A percentile compares a stretch with the other conserved stretches of the same genome.
phyloP scores from a whole-genome alignment of 2,888 invertebrate genomes.

The Trissonchulus latispiculum region DNA sequence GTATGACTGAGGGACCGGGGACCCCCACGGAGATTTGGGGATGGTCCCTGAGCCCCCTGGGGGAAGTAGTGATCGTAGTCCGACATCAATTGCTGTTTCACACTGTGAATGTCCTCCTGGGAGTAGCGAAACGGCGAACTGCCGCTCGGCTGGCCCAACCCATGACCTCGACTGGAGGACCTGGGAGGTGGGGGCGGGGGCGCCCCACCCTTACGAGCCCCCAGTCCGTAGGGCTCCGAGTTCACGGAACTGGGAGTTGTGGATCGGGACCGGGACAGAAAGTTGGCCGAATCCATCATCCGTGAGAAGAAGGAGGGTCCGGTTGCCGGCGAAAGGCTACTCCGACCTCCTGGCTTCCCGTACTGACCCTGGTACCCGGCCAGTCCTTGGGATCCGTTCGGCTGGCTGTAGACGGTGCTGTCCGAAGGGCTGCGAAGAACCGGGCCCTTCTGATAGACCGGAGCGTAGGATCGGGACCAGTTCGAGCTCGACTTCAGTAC shows the following conservation, averaged over 20 bases:
- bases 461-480: not conserved
- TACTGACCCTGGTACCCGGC: not conserved
- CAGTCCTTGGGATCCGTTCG: not conserved
- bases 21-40: too few relatives aligned
- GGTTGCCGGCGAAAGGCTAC: not conserved
- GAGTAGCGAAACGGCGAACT: not conserved
- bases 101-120: not conserved
- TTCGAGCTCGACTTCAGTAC: too few relatives aligned
- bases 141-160: not conserved
- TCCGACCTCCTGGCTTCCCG: too few relatives aligned
- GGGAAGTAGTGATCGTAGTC: not conserved
- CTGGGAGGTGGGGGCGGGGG: slow-evolving; percentile 12
- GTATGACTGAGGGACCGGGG: not conserved
- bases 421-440: not conserved
- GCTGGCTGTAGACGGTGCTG: not conserved
- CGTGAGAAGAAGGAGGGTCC: not conserved
- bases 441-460: not conserved
- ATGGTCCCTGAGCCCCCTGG: too few relatives aligned
- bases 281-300: not conserved
- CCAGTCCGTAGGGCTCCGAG: slow-evolving; percentile 15
- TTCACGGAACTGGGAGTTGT: slow-evolving; percentile 19
- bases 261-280: slow-evolving; percentile 2
- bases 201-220: slow-evolving; percentile 5
- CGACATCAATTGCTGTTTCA: slow-evolving; percentile 5
- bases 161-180: not conserved